Base-by-base conservation (phyloP, 2,797 vertebrate species). In the Coracias cyanogaster region DNA sequence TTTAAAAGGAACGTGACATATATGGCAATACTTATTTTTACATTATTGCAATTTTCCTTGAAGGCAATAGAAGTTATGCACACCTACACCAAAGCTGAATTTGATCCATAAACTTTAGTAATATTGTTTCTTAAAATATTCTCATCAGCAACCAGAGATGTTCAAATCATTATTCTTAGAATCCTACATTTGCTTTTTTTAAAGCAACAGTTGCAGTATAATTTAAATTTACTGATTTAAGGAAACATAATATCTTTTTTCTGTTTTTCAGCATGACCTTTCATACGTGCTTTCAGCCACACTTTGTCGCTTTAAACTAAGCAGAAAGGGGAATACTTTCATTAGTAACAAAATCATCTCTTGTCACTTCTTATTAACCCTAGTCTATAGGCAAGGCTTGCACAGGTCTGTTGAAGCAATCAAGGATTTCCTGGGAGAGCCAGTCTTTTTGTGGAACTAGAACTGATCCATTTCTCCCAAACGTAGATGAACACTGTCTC, bases 1-100 rank as follows among this genome's bases (percentile, higher is more conserved):
- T 90, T 94, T 86, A 69, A 94, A 74, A 83, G 17, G 18, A 65
- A 96, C 78, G 24, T 76, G 35, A 48, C 58, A 54, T 35, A 89
- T 41, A 84, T 11, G 14, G 17, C 35, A 76, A 79, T 46, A 81
- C 7, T 82, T 91, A 48, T 45, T 86, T 89, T 83, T 83, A 69
- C 43, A 61, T 81, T 94, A 85, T 9, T 35, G 9, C 5, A 74
- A 66, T 93, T 86, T 95, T 83, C 39, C 46, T 82, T 76, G 54
- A 82, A 87, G 39, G 3, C 33, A 82, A 29, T 62, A 33, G 54
- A 70, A 39, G 7, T 41, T 90, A 65, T 51, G 12, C 26, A n/a
- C 45, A 76, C 43, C 52, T 66, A 74, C 22, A 35, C 1, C 8
- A 48, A 39, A 77, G 46, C 3, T 80, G 20, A 89, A 78, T 81